These are phyloP conservation scores for Hecatera dysodea DNA, from an alignment of 2,888 invertebrate genomes.

Conservation along the genomic window DNA sequence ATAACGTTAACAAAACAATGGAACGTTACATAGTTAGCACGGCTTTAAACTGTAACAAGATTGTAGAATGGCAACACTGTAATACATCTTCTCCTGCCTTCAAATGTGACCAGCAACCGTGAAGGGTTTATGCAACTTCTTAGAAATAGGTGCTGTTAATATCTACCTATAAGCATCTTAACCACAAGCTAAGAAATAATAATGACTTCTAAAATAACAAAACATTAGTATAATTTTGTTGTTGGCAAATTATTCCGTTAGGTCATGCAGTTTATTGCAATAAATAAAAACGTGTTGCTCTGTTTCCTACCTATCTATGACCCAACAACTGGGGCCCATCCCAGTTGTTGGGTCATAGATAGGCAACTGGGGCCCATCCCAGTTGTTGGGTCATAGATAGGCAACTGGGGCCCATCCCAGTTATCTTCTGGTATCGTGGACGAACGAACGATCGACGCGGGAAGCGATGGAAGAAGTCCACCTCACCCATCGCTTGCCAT, in stretches of 20 bases:
- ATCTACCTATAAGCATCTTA: neutral
- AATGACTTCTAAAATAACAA: slow-evolving; percentile 1
- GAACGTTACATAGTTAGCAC: slow-evolving; percentile 38
- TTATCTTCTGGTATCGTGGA: too few relatives aligned
- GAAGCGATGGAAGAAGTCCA: too few relatives aligned
- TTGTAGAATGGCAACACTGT: slow-evolving; percentile 44
- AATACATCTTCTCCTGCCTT: slow-evolving; percentile 37
- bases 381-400: too few relatives aligned
- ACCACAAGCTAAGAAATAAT: slow-evolving; percentile 16
- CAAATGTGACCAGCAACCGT: slow-evolving; percentile 51
- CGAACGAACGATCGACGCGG: too few relatives aligned
- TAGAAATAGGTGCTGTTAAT: neutral
- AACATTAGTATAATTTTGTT: neutral
- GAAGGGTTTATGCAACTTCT: slow-evolving; percentile 58
- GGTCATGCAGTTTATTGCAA: neutral
- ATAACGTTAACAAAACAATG: slow-evolving; percentile 35
- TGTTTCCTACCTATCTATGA: neutral
- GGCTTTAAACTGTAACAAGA: slow-evolving; percentile 37
- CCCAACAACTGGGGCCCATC: too few relatives aligned
- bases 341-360: too few relatives aligned
- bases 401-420: too few relatives aligned
- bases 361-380: too few relatives aligned
- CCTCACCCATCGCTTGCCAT: too few relatives aligned
- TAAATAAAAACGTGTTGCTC: neutral
- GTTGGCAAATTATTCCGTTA: neutral